A percentile compares a stretch with the other conserved stretches of the same genome.
Conservation (phyloP, 2,113 vertebrate species). For the Eonycteris spelaea region DNA sequence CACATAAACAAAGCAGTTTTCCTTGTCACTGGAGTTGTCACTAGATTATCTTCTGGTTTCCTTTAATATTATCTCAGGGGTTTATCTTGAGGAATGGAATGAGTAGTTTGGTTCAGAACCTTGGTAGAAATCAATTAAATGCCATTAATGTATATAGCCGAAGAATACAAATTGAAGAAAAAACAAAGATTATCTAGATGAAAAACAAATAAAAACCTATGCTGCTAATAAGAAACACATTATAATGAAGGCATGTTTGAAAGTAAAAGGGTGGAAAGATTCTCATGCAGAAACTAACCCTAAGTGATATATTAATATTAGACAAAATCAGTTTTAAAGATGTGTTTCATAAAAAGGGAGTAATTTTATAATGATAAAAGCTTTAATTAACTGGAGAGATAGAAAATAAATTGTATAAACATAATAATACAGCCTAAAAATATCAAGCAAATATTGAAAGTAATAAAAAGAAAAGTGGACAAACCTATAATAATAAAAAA, state of each 20-base stretch:
- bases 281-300: neutral
- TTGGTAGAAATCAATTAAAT: neutral
- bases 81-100: neutral
- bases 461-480: neutral
- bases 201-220: neutral
- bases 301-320: neutral
- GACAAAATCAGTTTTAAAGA: neutral
- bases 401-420: neutral
- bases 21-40: neutral
- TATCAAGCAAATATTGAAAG: neutral
- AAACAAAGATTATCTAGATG: neutral
- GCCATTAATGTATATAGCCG: neutral
- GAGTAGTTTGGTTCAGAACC: neutral
- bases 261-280: neutral
- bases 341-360: neutral
- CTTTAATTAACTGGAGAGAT: neutral
- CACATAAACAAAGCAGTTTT: neutral
- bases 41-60: neutral
- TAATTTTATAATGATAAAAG: neutral
- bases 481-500: neutral
- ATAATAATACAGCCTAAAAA: neutral
- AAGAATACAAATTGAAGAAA: neutral
- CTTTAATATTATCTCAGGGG: neutral
- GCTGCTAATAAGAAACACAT: neutral
- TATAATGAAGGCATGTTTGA: neutral